Percentiles rank a stretch among this genome's conserved stretches.
These are phyloP conservation scores for Eudyptes chrysolophus DNA, from an alignment of 2,113 vertebrate genomes.

Conservation along the genomic window DNA sequence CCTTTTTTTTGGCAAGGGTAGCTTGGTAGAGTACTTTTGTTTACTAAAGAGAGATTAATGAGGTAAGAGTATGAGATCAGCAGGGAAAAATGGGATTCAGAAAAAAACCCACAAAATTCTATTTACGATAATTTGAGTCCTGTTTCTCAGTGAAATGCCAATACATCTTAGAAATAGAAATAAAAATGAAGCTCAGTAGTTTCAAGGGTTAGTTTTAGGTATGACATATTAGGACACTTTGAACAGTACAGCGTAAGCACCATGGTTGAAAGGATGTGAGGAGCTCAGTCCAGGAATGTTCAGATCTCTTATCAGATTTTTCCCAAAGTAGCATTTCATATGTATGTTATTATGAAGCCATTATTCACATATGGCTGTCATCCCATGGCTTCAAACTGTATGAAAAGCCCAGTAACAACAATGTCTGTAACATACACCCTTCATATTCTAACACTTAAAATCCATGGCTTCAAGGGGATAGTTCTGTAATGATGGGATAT, in stretches of 20 bases:
- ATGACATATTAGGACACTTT: neutral
- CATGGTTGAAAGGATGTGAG: neutral
- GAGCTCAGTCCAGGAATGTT: neutral
- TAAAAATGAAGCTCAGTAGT: neutral
- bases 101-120: neutral
- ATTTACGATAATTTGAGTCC: neutral
- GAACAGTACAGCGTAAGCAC: neutral
- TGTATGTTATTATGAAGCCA: neutral
- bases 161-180: neutral
- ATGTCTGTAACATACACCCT: neutral
- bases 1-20: neutral
- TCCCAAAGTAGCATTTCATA: neutral
- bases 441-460: neutral
- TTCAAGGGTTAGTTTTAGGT: neutral
- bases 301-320: neutral
- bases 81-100: neutral
- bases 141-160: neutral
- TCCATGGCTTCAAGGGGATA: neutral
- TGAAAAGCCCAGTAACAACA: neutral
- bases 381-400: neutral
- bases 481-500: neutral
- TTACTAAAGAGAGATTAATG: neutral
- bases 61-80: neutral
- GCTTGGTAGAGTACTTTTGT: neutral
- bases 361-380: constrained; percentile 27